phyloP scores from a whole-genome alignment of 2,888 invertebrate genomes.

The Stenodema calcarata region DNA sequence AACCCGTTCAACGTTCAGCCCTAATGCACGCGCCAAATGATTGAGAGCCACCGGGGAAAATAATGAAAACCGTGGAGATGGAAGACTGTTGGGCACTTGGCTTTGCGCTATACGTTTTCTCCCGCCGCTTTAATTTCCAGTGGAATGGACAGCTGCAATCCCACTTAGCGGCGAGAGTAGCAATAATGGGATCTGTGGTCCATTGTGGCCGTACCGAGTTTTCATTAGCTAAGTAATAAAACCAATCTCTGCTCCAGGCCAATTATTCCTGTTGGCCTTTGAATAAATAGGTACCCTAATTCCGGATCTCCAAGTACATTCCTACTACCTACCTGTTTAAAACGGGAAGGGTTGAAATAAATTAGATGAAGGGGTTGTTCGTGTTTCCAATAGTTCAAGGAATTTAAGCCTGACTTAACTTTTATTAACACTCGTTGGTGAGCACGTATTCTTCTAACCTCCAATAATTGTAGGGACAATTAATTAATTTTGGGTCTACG shows the following conservation, averaged over 20 bases:
- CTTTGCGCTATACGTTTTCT: not conserved
- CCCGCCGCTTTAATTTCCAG: slow-evolving; percentile 7
- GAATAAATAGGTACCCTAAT: not conserved
- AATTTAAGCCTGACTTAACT: too few relatives aligned
- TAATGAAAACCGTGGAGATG: not conserved
- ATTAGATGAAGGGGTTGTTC: not conserved
- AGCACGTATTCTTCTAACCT: too few relatives aligned
- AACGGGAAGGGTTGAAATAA: not conserved
- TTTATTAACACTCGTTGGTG: too few relatives aligned
- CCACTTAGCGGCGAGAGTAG: slow-evolving; percentile 5
- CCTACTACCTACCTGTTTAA: not conserved
- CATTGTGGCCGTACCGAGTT: slow-evolving; percentile 14
- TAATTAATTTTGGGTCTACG: too few relatives aligned
- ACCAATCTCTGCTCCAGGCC: slow-evolving; percentile 1
- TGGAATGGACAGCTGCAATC: not conserved
- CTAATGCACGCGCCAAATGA: not conserved
- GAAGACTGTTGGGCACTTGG: slow-evolving; percentile 3
- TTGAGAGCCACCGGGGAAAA: not conserved
- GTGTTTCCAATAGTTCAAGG: too few relatives aligned
- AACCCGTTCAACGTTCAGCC: too few relatives aligned
- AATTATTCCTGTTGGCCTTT: not conserved
- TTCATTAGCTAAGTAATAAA: slow-evolving; percentile 36
- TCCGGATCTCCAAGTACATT: not conserved
- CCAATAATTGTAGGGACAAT: too few relatives aligned
- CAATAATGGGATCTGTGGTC: slow-evolving; percentile 21